Percentiles rank a stretch among this genome's conserved stretches.
Evolutionary conservation across 2,797 vertebrate species (phyloP).

Genomic region (Etheostoma perlongum): DNA sequence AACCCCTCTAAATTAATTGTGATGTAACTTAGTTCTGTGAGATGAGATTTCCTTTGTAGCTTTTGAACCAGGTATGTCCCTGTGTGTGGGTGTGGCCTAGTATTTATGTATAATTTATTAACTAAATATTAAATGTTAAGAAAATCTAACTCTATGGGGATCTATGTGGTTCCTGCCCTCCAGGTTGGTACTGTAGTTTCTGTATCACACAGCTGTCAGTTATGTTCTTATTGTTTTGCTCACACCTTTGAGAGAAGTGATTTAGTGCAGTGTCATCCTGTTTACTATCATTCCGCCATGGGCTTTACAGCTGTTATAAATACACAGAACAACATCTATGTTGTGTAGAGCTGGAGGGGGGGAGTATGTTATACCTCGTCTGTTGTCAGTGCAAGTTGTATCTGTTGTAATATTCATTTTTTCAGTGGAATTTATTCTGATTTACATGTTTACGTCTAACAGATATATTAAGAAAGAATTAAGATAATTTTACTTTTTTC

Average conservation of each 20-base stretch:
- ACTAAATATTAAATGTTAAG: neutral
- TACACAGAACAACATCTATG: constrained; percentile 24
- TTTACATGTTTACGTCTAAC: neutral
- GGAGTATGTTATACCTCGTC: neutral
- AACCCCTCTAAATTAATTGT: neutral
- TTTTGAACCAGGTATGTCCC: neutral
- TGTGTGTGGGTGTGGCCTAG: neutral
- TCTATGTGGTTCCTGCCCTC: constrained; percentile 9
- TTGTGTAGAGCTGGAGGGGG: constrained; percentile 6
- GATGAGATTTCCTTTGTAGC: neutral
- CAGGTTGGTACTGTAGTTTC: neutral
- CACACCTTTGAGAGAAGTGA: constrained; percentile 31
- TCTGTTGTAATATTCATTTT: neutral
- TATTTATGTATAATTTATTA: constrained; percentile 12
- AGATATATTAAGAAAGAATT: neutral
- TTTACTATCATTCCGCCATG: constrained; percentile 24
- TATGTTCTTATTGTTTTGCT: constrained; percentile 7
- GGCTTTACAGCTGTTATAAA: constrained; percentile 48
- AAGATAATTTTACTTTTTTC: neutral
- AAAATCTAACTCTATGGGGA: neutral
- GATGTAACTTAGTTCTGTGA: neutral
- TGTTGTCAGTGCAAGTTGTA: neutral
- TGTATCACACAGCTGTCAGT: neutral
- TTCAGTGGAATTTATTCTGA: neutral
- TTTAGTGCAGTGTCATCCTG: constrained; percentile 23